A percentile compares a stretch with the other conserved stretches of the same genome.
Conservation (phyloP, 2,888 invertebrate species). For the Piscicola geometra region DNA sequence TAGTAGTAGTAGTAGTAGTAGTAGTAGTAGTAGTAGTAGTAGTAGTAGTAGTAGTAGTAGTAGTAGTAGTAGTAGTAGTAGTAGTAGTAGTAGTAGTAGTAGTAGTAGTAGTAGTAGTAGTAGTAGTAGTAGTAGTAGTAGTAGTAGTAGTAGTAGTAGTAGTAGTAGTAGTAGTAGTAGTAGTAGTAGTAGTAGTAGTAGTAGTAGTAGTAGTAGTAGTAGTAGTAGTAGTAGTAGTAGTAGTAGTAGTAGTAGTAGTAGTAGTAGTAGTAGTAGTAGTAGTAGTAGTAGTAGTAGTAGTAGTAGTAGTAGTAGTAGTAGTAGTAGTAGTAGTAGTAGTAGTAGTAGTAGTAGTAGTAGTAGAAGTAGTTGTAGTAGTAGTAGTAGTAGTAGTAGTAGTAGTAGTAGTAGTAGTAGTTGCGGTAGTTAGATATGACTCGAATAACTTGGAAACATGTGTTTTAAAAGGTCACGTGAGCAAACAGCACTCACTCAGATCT, state of each 20-base stretch:
- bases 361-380: conserved; percentile 33
- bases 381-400: conserved; percentile 33
- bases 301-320: conserved; percentile 36
- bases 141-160: conserved; percentile 36
- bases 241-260: conserved; percentile 36
- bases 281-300: conserved; percentile 36
- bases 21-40: conserved; percentile 36
- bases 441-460: neutral
- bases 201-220: conserved; percentile 34
- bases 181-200: conserved; percentile 33
- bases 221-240: conserved; percentile 32
- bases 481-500: no score
- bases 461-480: neutral
- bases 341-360: conserved; percentile 31
- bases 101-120: conserved; percentile 32
- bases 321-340: conserved; percentile 32
- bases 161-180: conserved; percentile 30
- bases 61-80: conserved; percentile 33
- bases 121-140: conserved; percentile 35
- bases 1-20: conserved; percentile 36
- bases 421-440: neutral
- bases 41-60: conserved; percentile 31
- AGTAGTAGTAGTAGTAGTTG: conserved; percentile 33
- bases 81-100: conserved; percentile 31
- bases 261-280: conserved; percentile 36